These are phyloP conservation scores for Coracopsis vasa DNA, from an alignment of 2,113 vertebrate genomes.

Conservation along the genomic window DNA sequence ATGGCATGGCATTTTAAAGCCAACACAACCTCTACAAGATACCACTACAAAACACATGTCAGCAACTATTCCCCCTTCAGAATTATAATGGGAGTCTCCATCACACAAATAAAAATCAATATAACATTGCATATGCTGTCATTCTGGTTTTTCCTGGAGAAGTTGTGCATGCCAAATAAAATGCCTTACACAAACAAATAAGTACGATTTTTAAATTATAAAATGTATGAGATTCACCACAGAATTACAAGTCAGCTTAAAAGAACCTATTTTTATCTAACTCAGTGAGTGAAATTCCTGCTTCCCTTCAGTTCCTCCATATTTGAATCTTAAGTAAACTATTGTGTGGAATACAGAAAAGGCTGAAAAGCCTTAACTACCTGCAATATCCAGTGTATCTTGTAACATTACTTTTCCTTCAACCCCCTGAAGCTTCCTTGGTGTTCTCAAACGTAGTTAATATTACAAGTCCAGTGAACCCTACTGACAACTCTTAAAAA, in stretches of 20 bases:
- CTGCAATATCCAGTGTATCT: background rate
- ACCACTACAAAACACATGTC: background rate
- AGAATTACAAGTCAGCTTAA: conserved; percentile 24
- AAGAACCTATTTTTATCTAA: conserved; percentile 31
- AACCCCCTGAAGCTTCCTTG: background rate
- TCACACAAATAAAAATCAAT: background rate
- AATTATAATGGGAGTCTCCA: background rate
- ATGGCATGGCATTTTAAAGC: background rate
- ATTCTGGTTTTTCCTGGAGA: background rate
- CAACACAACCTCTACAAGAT: background rate
- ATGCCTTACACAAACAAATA: background rate
- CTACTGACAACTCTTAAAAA: background rate
- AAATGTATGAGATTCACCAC: conserved; percentile 5
- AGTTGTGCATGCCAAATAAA: background rate
- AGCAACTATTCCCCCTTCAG: background rate
- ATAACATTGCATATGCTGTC: background rate
- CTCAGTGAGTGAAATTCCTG: background rate
- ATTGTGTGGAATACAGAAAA: background rate
- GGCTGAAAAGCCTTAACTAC: background rate
- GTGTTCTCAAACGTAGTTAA: background rate
- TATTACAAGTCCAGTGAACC: background rate
- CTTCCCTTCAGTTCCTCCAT: background rate
- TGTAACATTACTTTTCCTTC: background rate
- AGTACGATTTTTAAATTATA: background rate
- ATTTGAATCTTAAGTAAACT: background rate